phyloP scores from a whole-genome alignment of 2,888 invertebrate species.

The Netelia fuscicornis region DNA sequence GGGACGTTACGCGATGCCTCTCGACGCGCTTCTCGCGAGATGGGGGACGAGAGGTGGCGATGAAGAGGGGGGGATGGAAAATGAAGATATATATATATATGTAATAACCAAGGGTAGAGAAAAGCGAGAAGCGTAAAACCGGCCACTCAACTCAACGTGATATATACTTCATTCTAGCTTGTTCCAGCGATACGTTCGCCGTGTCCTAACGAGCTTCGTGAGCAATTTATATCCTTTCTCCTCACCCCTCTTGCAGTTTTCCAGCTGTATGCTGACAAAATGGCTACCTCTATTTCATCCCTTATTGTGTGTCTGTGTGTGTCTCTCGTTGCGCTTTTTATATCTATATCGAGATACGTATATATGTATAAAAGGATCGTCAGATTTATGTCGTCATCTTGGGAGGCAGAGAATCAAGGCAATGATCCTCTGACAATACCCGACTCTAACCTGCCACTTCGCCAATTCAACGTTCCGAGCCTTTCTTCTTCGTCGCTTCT shows the following conservation, averaged over 20 bases:
- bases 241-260: not conserved
- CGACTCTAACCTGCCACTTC: not conserved
- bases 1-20: slow-evolving; percentile 58
- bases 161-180: slow-evolving; percentile 47
- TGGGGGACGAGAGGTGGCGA: not conserved
- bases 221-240: slow-evolving; percentile 59
- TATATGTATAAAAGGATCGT: not conserved
- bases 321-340: not conserved
- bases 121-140: slow-evolving; percentile 60
- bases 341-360: slow-evolving; percentile 6
- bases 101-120: not conserved
- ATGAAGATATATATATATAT: not conserved
- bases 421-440: slow-evolving; percentile 38
- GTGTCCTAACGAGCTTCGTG: slow-evolving; percentile 61
- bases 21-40: slow-evolving; percentile 31
- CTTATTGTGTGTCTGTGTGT: not conserved
- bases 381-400: slow-evolving; percentile 11
- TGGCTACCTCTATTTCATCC: slow-evolving; percentile 29
- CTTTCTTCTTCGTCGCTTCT: not conserved
- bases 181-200: slow-evolving; percentile 61
- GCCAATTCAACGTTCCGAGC: not conserved
- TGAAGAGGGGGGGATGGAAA: not conserved
- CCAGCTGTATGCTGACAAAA: not conserved
- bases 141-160: slow-evolving; percentile 56
- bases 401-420: slow-evolving; percentile 27